Conservation (phyloP, 2,113 vertebrate species). For the cat (Felis catus) region F.catus_Fca126_mat1.0 CM031419.1:46720501-46721000, state of each 20-base stretch:
- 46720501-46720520: background rate
- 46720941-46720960: background rate
- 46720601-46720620: fast-evolving
- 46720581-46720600: background rate
- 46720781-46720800: background rate
- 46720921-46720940: background rate
- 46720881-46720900: background rate
- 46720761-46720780: background rate
- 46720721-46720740: background rate
- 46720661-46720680: background rate
- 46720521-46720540: background rate
- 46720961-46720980: background rate
- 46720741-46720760: background rate
- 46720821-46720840: background rate
- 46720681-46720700: background rate
- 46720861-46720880: background rate
- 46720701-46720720: background rate
- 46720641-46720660: background rate
- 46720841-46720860: background rate
- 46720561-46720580: background rate
- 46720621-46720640: fast-evolving
- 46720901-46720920: background rate
- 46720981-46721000: background rate
- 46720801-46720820: background rate
- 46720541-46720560: background rate